phyloP scores from a whole-genome alignment of 1,140 invertebrate genomes.

The Theocolax elegans region DNA sequence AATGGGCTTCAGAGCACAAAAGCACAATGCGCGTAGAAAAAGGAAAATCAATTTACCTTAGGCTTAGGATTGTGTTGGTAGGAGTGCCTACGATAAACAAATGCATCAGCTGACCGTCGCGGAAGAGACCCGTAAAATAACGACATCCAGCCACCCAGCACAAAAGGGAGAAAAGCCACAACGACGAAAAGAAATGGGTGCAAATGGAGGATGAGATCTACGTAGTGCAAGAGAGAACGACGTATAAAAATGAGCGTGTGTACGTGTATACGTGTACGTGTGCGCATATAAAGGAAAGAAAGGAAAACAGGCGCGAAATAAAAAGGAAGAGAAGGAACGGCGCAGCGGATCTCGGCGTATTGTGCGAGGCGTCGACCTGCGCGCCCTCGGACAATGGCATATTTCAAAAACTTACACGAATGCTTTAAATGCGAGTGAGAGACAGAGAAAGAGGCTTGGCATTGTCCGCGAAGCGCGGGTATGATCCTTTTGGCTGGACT shows the following conservation, averaged over 20 bases:
- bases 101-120: constrained; percentile 40
- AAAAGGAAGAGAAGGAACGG: constrained; percentile 20
- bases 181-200: constrained; percentile 13
- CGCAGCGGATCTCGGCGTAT: background rate
- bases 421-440: constrained; percentile 28
- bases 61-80: too few species aligned
- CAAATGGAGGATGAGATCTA: background rate
- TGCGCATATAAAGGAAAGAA: constrained; percentile 22
- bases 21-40: too few species aligned
- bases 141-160: background rate
- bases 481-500: background rate
- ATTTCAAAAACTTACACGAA: constrained; percentile 44
- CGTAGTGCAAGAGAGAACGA: background rate
- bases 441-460: background rate
- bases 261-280: too few species aligned
- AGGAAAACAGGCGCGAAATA: constrained; percentile 26
- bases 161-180: background rate
- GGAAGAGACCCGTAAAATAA: constrained; percentile 30
- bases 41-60: too few species aligned
- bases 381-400: constrained; percentile 34
- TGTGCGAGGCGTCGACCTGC: constrained; percentile 17
- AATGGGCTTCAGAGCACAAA: too few species aligned
- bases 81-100: too few species aligned
- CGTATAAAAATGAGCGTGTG: too few species aligned
- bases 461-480: constrained; percentile 29